phyloP scores from a whole-genome alignment of 1,140 invertebrate species.

The Megathymus violae region DNA sequence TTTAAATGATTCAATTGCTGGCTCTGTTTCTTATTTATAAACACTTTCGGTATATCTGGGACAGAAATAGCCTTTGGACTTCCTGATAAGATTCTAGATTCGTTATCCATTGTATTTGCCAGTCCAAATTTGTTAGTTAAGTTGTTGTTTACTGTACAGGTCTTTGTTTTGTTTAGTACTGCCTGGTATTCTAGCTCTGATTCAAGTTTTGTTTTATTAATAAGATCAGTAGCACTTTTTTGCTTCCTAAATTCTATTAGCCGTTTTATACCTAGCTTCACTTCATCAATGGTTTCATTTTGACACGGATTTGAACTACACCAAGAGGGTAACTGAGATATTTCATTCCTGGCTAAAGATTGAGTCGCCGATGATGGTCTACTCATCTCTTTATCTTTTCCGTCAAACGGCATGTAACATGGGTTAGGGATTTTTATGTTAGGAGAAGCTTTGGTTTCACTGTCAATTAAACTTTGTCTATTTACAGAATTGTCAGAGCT shows the following conservation, averaged over 20 bases:
- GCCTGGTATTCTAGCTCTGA: not conserved
- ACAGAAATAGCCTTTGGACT: slow-evolving; percentile 32
- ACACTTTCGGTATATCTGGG: slow-evolving; percentile 49
- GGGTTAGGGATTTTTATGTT: not conserved
- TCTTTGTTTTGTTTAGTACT: not conserved
- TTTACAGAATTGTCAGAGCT: not conserved
- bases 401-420: not conserved
- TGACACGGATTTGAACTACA: not conserved
- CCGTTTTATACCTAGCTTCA: slow-evolving; percentile 58
- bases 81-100: slow-evolving; percentile 5
- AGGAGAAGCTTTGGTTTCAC: not conserved
- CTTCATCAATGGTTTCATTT: slow-evolving; percentile 41
- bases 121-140: slow-evolving; percentile 2
- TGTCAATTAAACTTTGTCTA: not conserved
- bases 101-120: slow-evolving; percentile 1
- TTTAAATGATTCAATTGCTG: slow-evolving; percentile 33
- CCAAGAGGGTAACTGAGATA: not conserved
- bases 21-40: slow-evolving; percentile 26
- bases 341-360: slow-evolving; percentile 2
- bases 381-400: not conserved
- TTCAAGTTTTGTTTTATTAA: not conserved
- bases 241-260: slow-evolving; percentile 59
- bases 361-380: slow-evolving; percentile 2
- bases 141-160: slow-evolving; percentile 17
- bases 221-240: slow-evolving; percentile 31